Conservation (phyloP, 30 jellyfish, hydroid and myxozoan genomes). For the Cassiopea xamachana region DNA sequence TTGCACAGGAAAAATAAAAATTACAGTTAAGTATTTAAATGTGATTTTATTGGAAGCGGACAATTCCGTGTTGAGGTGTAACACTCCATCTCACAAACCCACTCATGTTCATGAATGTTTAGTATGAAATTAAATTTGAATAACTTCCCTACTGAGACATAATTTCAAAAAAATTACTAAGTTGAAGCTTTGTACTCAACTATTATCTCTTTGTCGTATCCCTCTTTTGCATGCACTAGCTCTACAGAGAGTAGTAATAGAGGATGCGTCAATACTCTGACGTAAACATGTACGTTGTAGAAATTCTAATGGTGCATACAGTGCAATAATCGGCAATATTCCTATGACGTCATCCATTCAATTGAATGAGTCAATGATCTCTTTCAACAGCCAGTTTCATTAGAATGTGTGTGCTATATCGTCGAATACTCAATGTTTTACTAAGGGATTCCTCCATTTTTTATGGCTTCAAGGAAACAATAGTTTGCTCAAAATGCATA, state of each 20-base stretch:
- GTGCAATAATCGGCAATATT: background rate
- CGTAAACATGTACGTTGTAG: background rate
- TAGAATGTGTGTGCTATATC: too few species aligned
- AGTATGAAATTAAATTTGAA: background rate
- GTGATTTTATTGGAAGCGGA: background rate
- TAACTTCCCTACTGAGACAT: background rate
- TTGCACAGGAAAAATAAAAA: background rate
- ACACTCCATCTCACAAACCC: background rate
- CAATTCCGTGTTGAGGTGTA: background rate
- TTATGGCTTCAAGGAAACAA: too few species aligned
- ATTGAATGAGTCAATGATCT: background rate
- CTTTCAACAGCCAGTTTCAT: background rate
- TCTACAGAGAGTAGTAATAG: background rate
- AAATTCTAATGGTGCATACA: background rate
- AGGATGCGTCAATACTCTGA: background rate
- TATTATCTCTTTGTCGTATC: background rate
- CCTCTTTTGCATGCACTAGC: background rate
- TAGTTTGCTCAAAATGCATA: too few species aligned
- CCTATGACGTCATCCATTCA: background rate
- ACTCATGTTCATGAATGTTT: background rate
- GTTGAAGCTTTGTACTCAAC: too few species aligned
- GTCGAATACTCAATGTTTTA: too few species aligned
- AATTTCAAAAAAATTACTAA: too few species aligned
- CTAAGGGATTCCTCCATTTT: too few species aligned
- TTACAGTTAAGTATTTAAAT: too few species aligned